Conservation (phyloP, 2,888 invertebrate genomes). For the Cataglyphis cursor region DNA sequence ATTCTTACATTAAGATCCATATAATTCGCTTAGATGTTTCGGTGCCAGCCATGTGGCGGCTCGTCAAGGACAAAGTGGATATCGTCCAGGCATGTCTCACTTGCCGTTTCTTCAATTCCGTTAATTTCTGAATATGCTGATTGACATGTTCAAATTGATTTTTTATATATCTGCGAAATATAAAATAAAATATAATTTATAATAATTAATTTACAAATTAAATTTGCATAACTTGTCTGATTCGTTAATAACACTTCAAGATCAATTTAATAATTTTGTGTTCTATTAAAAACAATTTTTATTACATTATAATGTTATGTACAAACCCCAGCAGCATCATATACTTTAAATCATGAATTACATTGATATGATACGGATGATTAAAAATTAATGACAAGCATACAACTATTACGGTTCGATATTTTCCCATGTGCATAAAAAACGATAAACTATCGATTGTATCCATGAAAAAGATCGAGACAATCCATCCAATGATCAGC, state of each 20-base stretch:
- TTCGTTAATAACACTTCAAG: background rate
- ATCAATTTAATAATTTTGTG: background rate
- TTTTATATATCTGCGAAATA: constrained; percentile 16
- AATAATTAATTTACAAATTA: constrained; percentile 1
- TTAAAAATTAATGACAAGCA: background rate
- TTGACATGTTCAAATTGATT: constrained; percentile 24
- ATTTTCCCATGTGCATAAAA: background rate
- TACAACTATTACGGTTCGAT: background rate
- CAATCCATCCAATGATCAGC: constrained; percentile 8
- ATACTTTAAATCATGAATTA: background rate
- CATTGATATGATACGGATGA: background rate
- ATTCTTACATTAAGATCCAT: constrained; percentile 43
- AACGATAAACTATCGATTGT: background rate
- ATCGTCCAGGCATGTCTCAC: background rate
- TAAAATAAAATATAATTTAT: background rate
- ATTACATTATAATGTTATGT: constrained; percentile 5
- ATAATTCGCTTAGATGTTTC: background rate
- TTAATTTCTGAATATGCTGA: constrained; percentile 18
- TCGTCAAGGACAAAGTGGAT: background rate
- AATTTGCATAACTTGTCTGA: background rate
- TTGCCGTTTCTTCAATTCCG: background rate
- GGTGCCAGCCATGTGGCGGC: background rate
- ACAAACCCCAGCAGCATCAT: background rate
- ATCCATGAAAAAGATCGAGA: background rate
- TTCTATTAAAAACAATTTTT: background rate